A percentile compares a stretch with the other conserved stretches of the same genome.
phyloP scores from a whole-genome alignment of 2,797 vertebrate species.

The Amphiprion clarkii region DNA sequence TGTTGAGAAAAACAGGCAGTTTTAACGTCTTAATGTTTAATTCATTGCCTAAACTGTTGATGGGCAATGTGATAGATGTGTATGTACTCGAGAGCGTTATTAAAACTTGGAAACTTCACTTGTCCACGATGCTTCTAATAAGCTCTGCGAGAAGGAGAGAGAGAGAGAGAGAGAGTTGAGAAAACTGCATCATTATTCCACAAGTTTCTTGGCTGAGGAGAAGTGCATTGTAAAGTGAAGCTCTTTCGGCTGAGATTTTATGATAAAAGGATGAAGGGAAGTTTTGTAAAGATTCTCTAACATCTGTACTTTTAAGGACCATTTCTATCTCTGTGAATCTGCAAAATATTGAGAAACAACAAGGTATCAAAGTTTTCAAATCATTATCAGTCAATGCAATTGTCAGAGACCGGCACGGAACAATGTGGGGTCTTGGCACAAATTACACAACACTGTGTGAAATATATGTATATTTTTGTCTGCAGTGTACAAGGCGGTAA shows the following conservation, averaged over 20 bases:
- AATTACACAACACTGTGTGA: conserved; percentile 18
- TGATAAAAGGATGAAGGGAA: conserved; percentile 28
- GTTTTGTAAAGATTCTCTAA: conserved; percentile 35
- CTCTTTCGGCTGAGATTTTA: conserved; percentile 31
- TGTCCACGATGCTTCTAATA: conserved; percentile 23
- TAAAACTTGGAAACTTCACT: conserved; percentile 38
- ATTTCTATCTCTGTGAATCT: conserved; percentile 27
- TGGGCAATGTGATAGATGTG: conserved; percentile 36
- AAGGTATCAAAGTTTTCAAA: conserved; percentile 30
- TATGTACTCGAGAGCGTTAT: conserved; percentile 30
- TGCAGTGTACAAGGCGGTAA: neutral
- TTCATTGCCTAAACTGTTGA: conserved; percentile 62
- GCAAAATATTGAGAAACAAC: conserved; percentile 19
- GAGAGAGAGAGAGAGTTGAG: conserved; percentile 9
- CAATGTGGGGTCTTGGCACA: conserved; percentile 22
- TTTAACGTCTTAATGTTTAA: conserved; percentile 67
- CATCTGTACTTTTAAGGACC: conserved; percentile 20
- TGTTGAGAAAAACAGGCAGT: conserved; percentile 39
- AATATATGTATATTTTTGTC: conserved; percentile 1
- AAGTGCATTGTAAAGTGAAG: conserved; percentile 23
- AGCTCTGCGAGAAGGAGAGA: conserved; percentile 14
- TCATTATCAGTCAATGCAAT: conserved; percentile 25
- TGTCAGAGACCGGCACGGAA: conserved; percentile 27
- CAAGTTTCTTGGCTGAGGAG: conserved; percentile 30
- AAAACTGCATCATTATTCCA: conserved; percentile 52